phyloP scores from a whole-genome alignment of 1,140 invertebrate species.

The Drosophila tropicalis region DNA sequence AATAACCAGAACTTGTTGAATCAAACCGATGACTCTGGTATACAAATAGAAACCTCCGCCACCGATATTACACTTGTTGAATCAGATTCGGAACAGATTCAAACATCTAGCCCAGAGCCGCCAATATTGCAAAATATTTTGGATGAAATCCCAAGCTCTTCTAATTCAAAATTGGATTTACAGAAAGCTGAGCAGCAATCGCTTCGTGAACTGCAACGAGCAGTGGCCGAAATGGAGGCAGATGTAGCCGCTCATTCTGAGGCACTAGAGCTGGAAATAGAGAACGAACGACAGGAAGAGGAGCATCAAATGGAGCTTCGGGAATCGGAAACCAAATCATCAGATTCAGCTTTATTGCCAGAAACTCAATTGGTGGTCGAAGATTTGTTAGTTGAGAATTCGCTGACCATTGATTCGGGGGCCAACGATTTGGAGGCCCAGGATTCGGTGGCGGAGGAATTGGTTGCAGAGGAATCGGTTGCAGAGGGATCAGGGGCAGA shows the following conservation, averaged over 20 bases:
- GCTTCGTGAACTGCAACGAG: slow-evolving; percentile 55
- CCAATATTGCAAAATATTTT: slow-evolving; percentile 14
- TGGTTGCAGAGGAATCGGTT: background rate
- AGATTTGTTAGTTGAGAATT: background rate
- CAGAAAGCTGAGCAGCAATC: slow-evolving; percentile 46
- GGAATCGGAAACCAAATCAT: background rate
- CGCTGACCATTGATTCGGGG: background rate
- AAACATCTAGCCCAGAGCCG: background rate
- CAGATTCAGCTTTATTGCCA: background rate
- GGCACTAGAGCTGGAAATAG: slow-evolving; percentile 22
- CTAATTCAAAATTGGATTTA: slow-evolving; percentile 24
- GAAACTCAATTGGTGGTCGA: background rate
- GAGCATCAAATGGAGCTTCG: background rate
- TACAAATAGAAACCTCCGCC: slow-evolving; percentile 37
- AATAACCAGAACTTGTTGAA: background rate
- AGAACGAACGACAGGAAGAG: background rate
- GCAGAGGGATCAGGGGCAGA: background rate
- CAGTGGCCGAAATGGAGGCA: slow-evolving; percentile 70
- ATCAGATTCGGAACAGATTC: background rate
- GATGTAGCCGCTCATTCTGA: slow-evolving; percentile 41
- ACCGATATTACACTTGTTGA: slow-evolving; percentile 14
- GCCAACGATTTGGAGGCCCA: background rate
- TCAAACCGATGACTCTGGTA: slow-evolving; percentile 48
- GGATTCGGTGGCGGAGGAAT: background rate
- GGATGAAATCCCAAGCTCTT: slow-evolving; percentile 5